phyloP scores from a whole-genome alignment of 2,113 vertebrate genomes.

The Aepyceros melampus region DNA sequence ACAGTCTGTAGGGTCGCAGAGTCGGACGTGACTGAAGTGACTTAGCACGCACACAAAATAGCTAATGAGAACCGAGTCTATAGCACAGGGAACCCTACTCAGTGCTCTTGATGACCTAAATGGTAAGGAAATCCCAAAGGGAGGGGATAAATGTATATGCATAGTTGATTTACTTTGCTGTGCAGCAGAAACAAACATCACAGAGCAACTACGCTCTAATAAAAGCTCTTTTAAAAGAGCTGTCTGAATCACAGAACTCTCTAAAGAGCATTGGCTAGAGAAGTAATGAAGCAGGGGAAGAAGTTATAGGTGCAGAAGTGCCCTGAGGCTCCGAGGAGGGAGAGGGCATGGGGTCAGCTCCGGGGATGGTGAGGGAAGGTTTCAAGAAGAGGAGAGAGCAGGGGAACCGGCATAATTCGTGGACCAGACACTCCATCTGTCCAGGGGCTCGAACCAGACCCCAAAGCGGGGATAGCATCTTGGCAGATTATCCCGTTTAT shows the following conservation, averaged over 20 bases:
- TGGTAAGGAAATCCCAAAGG: neutral
- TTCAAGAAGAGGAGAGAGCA: neutral
- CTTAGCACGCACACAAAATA: neutral
- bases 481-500: neutral
- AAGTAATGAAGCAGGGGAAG: neutral
- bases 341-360: fast-evolving
- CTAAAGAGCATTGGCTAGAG: neutral
- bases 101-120: neutral
- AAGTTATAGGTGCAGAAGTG: too few species aligned
- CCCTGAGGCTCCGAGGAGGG: neutral
- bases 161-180: neutral
- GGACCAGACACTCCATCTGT: neutral
- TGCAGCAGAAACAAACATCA: neutral
- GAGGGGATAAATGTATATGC: neutral
- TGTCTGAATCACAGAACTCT: neutral
- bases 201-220: neutral
- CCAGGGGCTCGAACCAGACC: neutral
- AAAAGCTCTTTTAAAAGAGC: neutral
- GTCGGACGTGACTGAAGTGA: neutral
- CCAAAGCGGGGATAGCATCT: neutral
- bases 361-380: fast-evolving
- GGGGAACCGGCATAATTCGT: fast-evolving
- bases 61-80: neutral
- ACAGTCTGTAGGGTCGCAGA: neutral
- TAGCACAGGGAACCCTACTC: neutral